phyloP scores from a whole-genome alignment of 1,140 invertebrate genomes.

The Trachymyrmex cornetzi region DNA sequence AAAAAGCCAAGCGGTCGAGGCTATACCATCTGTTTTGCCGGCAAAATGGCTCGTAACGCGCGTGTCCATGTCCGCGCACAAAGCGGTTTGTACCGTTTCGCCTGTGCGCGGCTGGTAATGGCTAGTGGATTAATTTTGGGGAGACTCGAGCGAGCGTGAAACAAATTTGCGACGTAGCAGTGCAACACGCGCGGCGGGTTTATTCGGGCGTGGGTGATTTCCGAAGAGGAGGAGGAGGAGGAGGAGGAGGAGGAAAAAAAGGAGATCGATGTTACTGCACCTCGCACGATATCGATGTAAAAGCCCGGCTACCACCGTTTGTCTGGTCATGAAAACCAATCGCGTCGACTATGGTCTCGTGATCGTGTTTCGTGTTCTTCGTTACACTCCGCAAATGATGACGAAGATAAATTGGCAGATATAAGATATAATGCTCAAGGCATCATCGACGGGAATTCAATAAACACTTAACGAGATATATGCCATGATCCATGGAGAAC shows the following conservation, averaged over 20 bases:
- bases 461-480: background rate
- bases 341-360: background rate
- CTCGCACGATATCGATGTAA: constrained; percentile 35
- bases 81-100: constrained; percentile 58
- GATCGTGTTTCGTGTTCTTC: background rate
- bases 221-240: background rate
- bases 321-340: constrained; percentile 4
- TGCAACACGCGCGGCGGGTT: constrained; percentile 1
- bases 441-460: background rate
- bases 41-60: constrained; percentile 59
- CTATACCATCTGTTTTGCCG: constrained; percentile 59
- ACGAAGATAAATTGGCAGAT: background rate
- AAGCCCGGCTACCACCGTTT: background rate
- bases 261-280: constrained; percentile 28
- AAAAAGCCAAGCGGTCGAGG: constrained; percentile 31
- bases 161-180: constrained; percentile 53
- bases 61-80: constrained; percentile 50
- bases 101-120: constrained; percentile 44
- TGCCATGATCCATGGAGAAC: background rate
- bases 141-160: constrained; percentile 27
- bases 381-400: background rate
- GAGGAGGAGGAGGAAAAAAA: background rate
- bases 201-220: constrained; percentile 54
- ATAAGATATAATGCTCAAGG: background rate
- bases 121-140: constrained; percentile 59